phyloP scores from a whole-genome alignment of 1,140 invertebrate species.

The Leptonema lineaticorne region DNA sequence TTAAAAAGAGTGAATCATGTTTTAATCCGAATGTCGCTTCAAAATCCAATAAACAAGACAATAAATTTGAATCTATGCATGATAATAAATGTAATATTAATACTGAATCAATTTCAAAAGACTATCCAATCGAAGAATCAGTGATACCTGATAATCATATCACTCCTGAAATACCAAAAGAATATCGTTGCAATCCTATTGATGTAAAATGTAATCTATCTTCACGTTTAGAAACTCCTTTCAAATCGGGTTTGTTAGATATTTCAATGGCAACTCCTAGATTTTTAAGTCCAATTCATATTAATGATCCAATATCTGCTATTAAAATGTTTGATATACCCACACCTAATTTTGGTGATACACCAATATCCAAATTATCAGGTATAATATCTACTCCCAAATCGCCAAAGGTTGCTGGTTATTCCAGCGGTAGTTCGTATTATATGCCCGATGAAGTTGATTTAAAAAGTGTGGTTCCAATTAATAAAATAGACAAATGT shows the following conservation, averaged over 20 bases:
- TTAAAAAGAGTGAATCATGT: neutral
- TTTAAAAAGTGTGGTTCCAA: neutral
- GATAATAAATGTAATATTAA: neutral
- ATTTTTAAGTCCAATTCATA: conserved; percentile 31
- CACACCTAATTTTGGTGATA: conserved; percentile 33
- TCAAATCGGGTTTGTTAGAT: conserved; percentile 33
- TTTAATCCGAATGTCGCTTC: neutral
- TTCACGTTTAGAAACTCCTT: conserved; percentile 35
- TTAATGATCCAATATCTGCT: conserved; percentile 22
- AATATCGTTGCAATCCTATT: conserved; percentile 17
- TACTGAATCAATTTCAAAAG: neutral
- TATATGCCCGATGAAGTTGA: conserved; percentile 41
- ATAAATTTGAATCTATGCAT: neutral
- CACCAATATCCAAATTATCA: conserved; percentile 4
- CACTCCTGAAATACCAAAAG: conserved; percentile 34
- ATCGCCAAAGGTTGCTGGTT: conserved; percentile 33
- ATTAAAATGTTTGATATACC: conserved; percentile 35
- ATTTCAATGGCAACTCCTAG: conserved; percentile 35
- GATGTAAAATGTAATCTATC: conserved; percentile 33
- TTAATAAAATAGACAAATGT: neutral
- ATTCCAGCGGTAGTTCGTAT: conserved; percentile 40
- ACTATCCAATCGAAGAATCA: neutral
- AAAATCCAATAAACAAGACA: conserved; percentile 6
- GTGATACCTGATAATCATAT: conserved; percentile 28
- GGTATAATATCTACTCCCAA: neutral